These are phyloP conservation scores for Tokudaia muenninki DNA, from an alignment of 2,797 vertebrate species.

Conservation along the genomic window DNA sequence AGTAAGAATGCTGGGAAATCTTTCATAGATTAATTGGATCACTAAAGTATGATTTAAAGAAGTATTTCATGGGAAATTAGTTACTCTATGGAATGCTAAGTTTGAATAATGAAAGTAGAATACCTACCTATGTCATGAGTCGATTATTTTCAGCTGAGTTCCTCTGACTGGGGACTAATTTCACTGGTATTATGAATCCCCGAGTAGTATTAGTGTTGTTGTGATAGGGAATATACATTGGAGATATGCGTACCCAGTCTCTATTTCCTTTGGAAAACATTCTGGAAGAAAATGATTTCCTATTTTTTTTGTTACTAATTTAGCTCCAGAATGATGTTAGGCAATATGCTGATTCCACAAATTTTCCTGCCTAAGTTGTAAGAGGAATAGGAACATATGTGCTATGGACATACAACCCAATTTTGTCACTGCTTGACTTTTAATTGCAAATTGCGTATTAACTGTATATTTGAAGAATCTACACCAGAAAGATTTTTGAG, in stretches of 20 bases:
- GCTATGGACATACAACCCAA: background rate
- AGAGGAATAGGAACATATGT: background rate
- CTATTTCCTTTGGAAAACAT: slow-evolving; percentile 34
- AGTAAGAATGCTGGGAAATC: background rate
- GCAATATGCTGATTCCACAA: background rate
- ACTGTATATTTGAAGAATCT: slow-evolving; percentile 8
- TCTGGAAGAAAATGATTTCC: slow-evolving; percentile 42
- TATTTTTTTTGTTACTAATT: slow-evolving; percentile 20
- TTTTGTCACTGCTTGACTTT: slow-evolving; percentile 35
- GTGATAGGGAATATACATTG: background rate
- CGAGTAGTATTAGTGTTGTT: background rate
- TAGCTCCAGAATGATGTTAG: background rate
- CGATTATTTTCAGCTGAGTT: slow-evolving; percentile 7
- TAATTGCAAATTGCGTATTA: slow-evolving; percentile 17
- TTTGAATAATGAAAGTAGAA: background rate
- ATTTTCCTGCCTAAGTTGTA: slow-evolving; percentile 28
- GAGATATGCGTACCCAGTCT: background rate
- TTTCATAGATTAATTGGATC: slow-evolving; percentile 9
- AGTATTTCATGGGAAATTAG: background rate
- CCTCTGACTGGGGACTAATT: background rate
- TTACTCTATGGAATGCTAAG: background rate
- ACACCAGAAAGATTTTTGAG: slow-evolving; percentile 35
- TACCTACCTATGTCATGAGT: background rate
- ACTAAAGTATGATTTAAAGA: background rate
- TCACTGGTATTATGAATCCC: background rate